These are phyloP conservation scores for Heliconius melpomene DNA, from an alignment of 1,140 invertebrate genomes.

Conservation along the genomic window DNA sequence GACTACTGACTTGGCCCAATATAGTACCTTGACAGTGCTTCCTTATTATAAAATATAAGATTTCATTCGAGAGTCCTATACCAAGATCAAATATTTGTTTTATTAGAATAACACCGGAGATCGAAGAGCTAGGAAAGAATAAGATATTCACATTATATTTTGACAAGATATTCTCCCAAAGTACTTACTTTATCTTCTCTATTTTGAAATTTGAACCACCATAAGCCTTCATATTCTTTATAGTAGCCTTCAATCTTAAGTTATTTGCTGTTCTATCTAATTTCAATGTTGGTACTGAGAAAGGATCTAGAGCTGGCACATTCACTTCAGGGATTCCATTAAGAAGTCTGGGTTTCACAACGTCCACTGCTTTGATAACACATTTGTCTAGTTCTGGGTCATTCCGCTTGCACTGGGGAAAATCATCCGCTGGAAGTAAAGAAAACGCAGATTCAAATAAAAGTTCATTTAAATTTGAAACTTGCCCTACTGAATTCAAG, in stretches of 20 bases:
- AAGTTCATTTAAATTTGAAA: neutral
- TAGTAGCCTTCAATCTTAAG: conserved; percentile 84
- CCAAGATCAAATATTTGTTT: too few relatives aligned
- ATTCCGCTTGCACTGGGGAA: conserved; percentile 82
- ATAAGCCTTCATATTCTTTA: conserved; percentile 84
- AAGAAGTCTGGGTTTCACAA: conserved; percentile 81
- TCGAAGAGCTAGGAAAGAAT: too few relatives aligned
- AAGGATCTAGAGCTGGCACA: conserved; percentile 84
- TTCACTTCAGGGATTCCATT: conserved; percentile 85
- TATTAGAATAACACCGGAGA: too few relatives aligned
- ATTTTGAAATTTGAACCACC: conserved; percentile 84
- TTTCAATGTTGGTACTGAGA: conserved; percentile 83
- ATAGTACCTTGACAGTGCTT: too few relatives aligned
- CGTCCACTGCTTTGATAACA: conserved; percentile 81
- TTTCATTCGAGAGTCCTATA: too few relatives aligned
- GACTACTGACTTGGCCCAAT: too few relatives aligned
- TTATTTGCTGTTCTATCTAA: conserved; percentile 85
- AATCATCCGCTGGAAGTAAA: conserved; percentile 77
- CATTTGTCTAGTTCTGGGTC: conserved; percentile 84
- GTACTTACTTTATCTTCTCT: neutral
- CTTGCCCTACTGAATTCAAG: too few relatives aligned
- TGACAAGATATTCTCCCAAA: neutral
- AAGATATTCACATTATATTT: too few relatives aligned
- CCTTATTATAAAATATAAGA: too few relatives aligned
- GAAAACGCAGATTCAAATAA: neutral